phyloP scores from a whole-genome alignment of 1,140 invertebrate species.

The Lepidurus packardi region DNA sequence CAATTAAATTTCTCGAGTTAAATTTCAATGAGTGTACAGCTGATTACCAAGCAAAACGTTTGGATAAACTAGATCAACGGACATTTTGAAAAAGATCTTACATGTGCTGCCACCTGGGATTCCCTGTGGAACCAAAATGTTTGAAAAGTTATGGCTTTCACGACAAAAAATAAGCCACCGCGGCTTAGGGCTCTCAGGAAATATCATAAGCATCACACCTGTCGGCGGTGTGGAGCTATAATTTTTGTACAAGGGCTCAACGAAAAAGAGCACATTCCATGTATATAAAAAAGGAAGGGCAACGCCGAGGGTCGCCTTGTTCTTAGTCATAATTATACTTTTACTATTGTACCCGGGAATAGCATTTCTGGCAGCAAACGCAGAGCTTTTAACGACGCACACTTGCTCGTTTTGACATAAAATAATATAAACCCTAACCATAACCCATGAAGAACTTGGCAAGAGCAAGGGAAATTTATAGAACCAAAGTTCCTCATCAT shows the following conservation, averaged over 20 bases:
- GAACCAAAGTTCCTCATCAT: background rate
- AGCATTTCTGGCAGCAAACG: slow-evolving; percentile 7
- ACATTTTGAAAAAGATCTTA: background rate
- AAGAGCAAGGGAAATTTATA: background rate
- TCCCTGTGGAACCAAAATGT: background rate
- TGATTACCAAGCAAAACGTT: no score
- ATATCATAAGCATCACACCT: background rate
- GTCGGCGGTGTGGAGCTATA: background rate
- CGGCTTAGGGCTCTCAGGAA: background rate
- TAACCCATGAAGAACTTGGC: background rate
- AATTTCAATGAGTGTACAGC: no score
- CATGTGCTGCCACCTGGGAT: background rate
- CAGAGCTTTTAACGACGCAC: background rate
- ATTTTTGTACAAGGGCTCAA: background rate
- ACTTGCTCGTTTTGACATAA: background rate
- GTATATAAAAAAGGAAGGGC: background rate
- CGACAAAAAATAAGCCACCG: background rate
- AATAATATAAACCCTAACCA: background rate
- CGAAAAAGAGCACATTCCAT: background rate
- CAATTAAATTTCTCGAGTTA: no score
- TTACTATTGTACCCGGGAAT: background rate
- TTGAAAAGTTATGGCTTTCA: background rate
- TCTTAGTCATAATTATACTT: background rate
- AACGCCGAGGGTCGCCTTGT: background rate
- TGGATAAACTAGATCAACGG: background rate